Evolutionary conservation across 2,113 vertebrate species (phyloP).

Genomic region (Acinonyx jubatus): DNA sequence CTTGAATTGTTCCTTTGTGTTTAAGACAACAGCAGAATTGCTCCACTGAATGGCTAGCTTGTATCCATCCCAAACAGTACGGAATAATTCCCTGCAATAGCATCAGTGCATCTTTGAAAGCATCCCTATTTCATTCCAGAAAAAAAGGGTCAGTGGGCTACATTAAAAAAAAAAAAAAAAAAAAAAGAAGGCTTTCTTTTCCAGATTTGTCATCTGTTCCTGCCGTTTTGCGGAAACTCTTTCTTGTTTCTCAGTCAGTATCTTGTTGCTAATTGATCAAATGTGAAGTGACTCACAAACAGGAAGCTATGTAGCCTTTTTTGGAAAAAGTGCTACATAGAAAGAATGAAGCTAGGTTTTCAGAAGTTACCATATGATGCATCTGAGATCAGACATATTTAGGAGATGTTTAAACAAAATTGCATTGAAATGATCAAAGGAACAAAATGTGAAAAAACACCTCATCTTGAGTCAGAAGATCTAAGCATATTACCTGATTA

Average conservation of each 20-base stretch:
- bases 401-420: not conserved
- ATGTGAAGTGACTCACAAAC: fast-evolving
- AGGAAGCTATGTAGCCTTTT: fast-evolving
- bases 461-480: not conserved
- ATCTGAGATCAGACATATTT: not conserved
- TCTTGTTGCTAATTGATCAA: not conserved
- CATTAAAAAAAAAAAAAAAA: not conserved
- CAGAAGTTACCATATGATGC: not conserved
- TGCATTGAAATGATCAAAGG: not conserved
- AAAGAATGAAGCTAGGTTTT: not conserved
- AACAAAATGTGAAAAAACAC: not conserved
- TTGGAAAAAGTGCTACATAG: not conserved
- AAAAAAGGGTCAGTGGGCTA: not conserved
- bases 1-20: conserved; percentile 69
- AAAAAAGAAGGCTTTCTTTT: not conserved
- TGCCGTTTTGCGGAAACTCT: not conserved
- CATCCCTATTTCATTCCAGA: not conserved
- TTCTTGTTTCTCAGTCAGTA: not conserved
- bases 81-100: fast-evolving
- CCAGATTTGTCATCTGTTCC: not conserved
- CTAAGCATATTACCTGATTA: not conserved
- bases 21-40: not conserved
- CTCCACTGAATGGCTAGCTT: not conserved
- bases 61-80: not conserved
- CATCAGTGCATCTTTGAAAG: not conserved